These are phyloP conservation scores for Ceriagrion tenellum DNA, from an alignment of 2,888 invertebrate genomes.

Conservation along the genomic window DNA sequence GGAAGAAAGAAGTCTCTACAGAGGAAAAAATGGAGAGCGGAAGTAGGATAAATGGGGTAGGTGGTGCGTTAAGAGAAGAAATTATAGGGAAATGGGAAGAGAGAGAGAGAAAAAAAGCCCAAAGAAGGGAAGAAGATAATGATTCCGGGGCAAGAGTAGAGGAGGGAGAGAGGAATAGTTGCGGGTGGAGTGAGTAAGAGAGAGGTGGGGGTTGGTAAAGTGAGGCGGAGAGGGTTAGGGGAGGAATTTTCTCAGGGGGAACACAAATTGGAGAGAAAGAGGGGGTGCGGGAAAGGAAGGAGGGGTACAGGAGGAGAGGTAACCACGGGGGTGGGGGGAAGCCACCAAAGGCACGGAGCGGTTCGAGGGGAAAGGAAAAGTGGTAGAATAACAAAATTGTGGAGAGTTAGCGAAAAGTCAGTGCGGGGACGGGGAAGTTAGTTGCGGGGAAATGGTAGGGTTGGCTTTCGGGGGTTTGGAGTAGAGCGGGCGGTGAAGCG, in stretches of 20 bases:
- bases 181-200: not conserved
- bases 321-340: not conserved
- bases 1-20: not conserved
- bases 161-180: not conserved
- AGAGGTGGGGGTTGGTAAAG: not conserved
- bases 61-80: slow-evolving; percentile 62
- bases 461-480: not conserved
- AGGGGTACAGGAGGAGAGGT: not conserved
- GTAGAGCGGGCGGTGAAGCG: slow-evolving; percentile 7
- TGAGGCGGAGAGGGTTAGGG: not conserved
- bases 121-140: not conserved
- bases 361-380: slow-evolving; percentile 20
- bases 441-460: not conserved
- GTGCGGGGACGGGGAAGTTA: not conserved
- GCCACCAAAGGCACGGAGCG: not conserved
- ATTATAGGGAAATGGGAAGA: slow-evolving; percentile 53
- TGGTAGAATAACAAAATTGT: slow-evolving; percentile 62
- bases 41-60: slow-evolving; percentile 54
- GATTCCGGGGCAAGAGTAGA: not conserved
- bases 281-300: not conserved
- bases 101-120: not conserved
- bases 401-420: slow-evolving; percentile 29
- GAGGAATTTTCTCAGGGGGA: not conserved
- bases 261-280: not conserved
- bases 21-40: not conserved